Conservation (phyloP, 2,888 invertebrate species). For the Orchesellides sinensis region DNA sequence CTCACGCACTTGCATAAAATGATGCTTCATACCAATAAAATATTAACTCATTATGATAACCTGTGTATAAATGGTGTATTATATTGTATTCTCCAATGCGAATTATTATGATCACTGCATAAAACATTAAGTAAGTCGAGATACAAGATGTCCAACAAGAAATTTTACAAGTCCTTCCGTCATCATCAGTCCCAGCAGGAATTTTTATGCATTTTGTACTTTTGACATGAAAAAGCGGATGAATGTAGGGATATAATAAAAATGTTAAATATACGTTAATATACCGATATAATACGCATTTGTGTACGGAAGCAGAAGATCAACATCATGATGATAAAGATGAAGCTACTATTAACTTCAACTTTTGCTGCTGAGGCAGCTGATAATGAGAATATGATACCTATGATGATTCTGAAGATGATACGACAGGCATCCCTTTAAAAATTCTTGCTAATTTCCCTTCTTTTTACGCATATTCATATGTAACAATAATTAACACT, state of each 20-base stretch:
- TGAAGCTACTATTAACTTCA: too few species aligned
- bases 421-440: neutral
- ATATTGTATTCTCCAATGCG: too few species aligned
- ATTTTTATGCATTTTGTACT: neutral
- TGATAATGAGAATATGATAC: too few species aligned
- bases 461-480: neutral
- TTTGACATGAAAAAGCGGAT: neutral
- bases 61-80: neutral
- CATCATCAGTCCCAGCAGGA: neutral
- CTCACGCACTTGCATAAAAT: conserved; percentile 30
- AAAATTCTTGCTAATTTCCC: neutral
- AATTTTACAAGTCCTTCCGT: conserved; percentile 6
- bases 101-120: too few species aligned
- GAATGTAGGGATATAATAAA: neutral
- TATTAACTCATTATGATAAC: neutral
- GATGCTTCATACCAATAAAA: neutral
- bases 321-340: neutral
- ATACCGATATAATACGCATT: neutral
- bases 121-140: too few species aligned
- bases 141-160: conserved; percentile 8
- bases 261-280: too few species aligned
- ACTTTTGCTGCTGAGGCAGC: neutral
- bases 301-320: conserved; percentile 7
- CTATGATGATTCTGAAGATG: too few species aligned
- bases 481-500: neutral